A percentile compares a stretch with the other conserved stretches of the same genome.
phyloP scores from a whole-genome alignment of 2,797 vertebrate genomes.

The Smutsia temminckii region DNA sequence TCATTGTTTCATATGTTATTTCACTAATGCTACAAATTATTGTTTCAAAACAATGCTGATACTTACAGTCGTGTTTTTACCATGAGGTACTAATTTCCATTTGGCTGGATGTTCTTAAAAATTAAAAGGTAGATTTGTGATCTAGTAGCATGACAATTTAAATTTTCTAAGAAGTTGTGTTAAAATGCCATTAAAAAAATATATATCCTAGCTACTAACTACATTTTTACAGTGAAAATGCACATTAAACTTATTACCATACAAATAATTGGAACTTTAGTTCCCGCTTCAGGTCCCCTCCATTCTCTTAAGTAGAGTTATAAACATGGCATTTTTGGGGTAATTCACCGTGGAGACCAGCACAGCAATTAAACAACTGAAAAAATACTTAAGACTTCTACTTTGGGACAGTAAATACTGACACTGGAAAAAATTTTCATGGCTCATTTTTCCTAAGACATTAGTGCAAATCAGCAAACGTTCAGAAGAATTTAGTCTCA shows the following conservation, averaged over 20 bases:
- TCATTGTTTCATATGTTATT: slow-evolving; percentile 6
- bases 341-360: background rate
- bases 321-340: background rate
- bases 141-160: slow-evolving; percentile 3
- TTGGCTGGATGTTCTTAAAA: slow-evolving; percentile 41
- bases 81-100: slow-evolving; percentile 45
- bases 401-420: slow-evolving; percentile 63
- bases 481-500: slow-evolving; percentile 65
- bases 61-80: slow-evolving; percentile 40
- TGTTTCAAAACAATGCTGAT: slow-evolving; percentile 56
- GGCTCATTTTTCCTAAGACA: slow-evolving; percentile 45
- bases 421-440: slow-evolving; percentile 7
- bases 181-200: slow-evolving; percentile 17
- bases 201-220: slow-evolving; percentile 1
- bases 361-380: background rate
- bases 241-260: slow-evolving; percentile 28
- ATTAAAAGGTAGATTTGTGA: background rate
- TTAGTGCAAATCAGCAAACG: slow-evolving; percentile 55
- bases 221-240: slow-evolving; percentile 33
- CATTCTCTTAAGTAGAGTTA: background rate
- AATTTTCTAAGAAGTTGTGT: slow-evolving; percentile 35
- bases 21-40: background rate
- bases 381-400: background rate
- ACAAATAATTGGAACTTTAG: background rate
- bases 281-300: background rate